These are phyloP conservation scores for Penaeus vannamei DNA, from an alignment of 1,140 invertebrate species.

Conservation along the genomic window DNA sequence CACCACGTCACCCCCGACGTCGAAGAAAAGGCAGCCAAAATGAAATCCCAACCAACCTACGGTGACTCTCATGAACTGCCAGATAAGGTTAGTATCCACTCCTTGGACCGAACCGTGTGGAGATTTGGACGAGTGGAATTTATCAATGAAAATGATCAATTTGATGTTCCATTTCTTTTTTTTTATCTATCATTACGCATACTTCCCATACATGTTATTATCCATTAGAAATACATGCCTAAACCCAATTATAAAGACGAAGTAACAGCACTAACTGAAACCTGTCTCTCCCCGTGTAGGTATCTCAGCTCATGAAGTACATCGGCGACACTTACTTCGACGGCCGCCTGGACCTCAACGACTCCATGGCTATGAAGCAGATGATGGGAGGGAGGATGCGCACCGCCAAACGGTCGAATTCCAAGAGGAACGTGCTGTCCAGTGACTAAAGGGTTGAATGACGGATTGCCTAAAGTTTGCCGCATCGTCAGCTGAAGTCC, in stretches of 20 bases:
- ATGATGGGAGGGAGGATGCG: constrained; percentile 2
- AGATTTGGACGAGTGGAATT: neutral
- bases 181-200: too few relatives aligned
- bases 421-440: neutral
- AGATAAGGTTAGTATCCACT: constrained; percentile 44
- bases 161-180: too few relatives aligned
- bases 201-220: too few relatives aligned
- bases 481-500: too few relatives aligned
- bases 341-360: constrained; percentile 69
- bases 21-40: neutral
- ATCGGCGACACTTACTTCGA: constrained; percentile 73
- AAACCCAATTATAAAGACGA: neutral
- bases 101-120: neutral
- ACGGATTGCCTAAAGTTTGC: too few relatives aligned
- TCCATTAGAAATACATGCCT: neutral
- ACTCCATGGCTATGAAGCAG: constrained; percentile 66
- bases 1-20: constrained; percentile 24
- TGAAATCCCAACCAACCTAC: neutral
- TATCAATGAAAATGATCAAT: neutral
- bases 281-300: constrained; percentile 71
- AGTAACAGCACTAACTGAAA: neutral
- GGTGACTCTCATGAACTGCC: constrained; percentile 28
- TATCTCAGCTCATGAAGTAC: constrained; percentile 72
- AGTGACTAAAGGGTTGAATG: too few relatives aligned
- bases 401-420: neutral